Base-by-base conservation (phyloP, 2,113 vertebrate species). In the Bagarius yarrelli region DNA sequence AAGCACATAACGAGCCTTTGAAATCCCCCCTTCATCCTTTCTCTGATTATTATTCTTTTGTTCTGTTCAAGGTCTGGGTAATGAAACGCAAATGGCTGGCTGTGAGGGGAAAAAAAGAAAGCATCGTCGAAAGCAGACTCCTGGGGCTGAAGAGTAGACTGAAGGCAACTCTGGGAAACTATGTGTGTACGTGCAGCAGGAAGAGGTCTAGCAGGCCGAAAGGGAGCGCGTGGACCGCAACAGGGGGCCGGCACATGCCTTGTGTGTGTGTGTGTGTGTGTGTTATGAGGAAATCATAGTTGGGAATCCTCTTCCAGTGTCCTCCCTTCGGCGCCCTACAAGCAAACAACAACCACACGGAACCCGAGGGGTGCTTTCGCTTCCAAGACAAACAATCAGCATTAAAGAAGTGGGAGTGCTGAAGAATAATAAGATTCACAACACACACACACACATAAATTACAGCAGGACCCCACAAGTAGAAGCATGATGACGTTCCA, bases 111-210 rank as follows among this genome's bases (percentile, higher is more conserved):
- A 53, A 69, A 44, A 75, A 83, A 85, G 83, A 72, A 52, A 50
- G 66, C n/a, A 23, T 36, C 4, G 63, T 78, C 76, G 79, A 78
- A 55, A 75, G 64, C 36, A 52, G 74, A 83, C 72, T 82, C 84
- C 52, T 19, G 53, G 64, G 75, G 75, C 40, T n/a, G 30, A 78
- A 84, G 18, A 44, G 63, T 52, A 81, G 47, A 79, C 27, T 77
- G 84, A 76, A 78, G 76, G n/a, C 2, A n/a, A 87, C 64, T 88
- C 88, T 89, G 91, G 89, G 90, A 93, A 93, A 91, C 59, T 27
- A 86, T 88, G 83, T 85, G 88, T 88, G 88, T 92, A 88, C 89
- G 90, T 94, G 92, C 89, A 27, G 81, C 90, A 92, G 91, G 89
- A 92, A 94, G 89, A 88, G 82, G 86, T 84, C 90, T 86, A 47